Evolutionary conservation across 64 coral and sea anemone species (phyloP), one percentile per base, ranked within the genome.

Genomic region (Astreopora myriophthalma): DNA sequence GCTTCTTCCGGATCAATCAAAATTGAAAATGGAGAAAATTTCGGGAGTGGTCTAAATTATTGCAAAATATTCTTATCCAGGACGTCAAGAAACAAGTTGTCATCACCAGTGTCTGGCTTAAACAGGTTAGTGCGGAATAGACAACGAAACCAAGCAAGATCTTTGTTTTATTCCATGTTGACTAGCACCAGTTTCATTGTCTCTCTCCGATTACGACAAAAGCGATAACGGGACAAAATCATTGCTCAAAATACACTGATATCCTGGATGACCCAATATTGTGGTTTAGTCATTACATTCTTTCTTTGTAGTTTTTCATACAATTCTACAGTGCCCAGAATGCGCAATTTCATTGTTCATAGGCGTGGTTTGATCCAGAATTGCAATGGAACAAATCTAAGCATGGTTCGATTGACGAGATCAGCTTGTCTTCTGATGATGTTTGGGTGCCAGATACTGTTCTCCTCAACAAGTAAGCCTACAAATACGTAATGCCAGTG

Each of bases 361-460:
- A 98, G 96, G 85, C 77, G 10, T 98, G 96, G 96, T 74, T 31
- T 32, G 96, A 98, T 70, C 65, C 84, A 23, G 48, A 52, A 3
- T 74, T 98, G 24, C 44, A 6, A 17, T 98, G 96, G 96, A 92
- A 98, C 79, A 49, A 91, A 32, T 86, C 69, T 14, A 10, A 80
- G 1, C 87, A 94, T 71, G 85, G 69, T 62, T 85, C 68, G 46
- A 94, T 98, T 16, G 34, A 91, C 8, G 92, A 98, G 51, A 52
- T 98, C 36, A 94, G 76, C 28, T 64, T 98, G 34, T 81, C 67
- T 36, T 33, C 93, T 16, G 58, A 69, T 62, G 89, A 94, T 4
- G 90, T 98, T 26, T 98, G 96, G 96, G 85, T 94, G 2, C 95
- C 95, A 24, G 95, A 98, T 65, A 90, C 94, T 51, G 95, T 98